Percentiles rank a stretch among this genome's conserved stretches.
Evolutionary conservation across 2,888 invertebrate species (phyloP).

Genomic region (Epistrophe eligans): DNA sequence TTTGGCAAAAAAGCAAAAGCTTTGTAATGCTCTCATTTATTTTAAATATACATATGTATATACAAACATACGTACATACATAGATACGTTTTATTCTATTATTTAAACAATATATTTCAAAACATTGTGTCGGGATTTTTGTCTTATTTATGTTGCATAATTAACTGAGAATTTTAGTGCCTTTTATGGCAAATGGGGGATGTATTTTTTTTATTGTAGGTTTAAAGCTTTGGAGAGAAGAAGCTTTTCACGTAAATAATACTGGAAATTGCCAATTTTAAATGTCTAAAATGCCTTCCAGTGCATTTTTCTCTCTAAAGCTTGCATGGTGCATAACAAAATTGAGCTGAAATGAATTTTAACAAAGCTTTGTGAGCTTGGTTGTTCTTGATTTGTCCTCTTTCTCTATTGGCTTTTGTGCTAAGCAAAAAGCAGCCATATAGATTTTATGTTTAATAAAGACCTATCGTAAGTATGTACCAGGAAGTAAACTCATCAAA

Average conservation of each 20-base stretch:
- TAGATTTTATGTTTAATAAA: conserved; percentile 10
- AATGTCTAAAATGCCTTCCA: background rate
- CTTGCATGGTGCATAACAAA: background rate
- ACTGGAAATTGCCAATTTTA: background rate
- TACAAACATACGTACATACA: too few species aligned
- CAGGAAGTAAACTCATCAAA: conserved; percentile 38
- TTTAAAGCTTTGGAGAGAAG: background rate
- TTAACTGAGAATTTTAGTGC: conserved; percentile 12
- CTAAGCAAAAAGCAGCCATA: conserved; percentile 3
- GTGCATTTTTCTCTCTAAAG: background rate
- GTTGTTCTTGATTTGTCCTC: conserved; percentile 33
- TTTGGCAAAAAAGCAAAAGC: conserved; percentile 59
- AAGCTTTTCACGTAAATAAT: background rate
- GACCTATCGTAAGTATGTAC: background rate
- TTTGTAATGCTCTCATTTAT: conserved; percentile 25
- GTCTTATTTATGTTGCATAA: conserved; percentile 38
- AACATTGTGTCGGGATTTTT: conserved; percentile 20
- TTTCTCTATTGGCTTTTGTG: conserved; percentile 6
- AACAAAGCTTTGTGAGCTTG: conserved; percentile 7
- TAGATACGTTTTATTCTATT: background rate
- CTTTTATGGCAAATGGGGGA: conserved; percentile 6
- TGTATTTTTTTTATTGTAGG: conserved; percentile 5
- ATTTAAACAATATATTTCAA: conserved; percentile 2
- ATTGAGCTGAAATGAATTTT: background rate
- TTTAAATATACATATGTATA: background rate